phyloP scores from a whole-genome alignment of 2,797 vertebrate species.

The Vireo griseus region DNA sequence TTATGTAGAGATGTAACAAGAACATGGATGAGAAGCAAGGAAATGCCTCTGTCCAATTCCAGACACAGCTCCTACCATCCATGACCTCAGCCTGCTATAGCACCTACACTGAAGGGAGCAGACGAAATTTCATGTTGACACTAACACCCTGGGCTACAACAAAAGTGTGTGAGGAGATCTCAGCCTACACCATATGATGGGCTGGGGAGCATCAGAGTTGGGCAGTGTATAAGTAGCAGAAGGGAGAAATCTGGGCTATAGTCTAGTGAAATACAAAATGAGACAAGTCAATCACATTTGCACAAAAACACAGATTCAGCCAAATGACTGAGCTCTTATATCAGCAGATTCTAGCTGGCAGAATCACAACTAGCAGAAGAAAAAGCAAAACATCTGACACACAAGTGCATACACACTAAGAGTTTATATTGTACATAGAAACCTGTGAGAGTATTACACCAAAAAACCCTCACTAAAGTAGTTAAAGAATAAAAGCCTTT shows the following conservation, averaged over 20 bases:
- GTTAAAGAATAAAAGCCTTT: not conserved
- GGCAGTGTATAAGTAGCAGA: not conserved
- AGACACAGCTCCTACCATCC: not conserved
- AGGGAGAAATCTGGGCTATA: conserved; percentile 40
- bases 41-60: not conserved
- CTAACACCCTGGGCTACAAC: not conserved
- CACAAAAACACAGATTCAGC: conserved; percentile 22
- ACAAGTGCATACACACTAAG: not conserved
- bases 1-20: not conserved
- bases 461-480: not conserved
- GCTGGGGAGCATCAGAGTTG: not conserved
- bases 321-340: not conserved
- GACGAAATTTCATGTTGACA: not conserved
- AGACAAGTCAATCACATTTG: conserved; percentile 21
- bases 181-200: not conserved
- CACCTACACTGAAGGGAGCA: not conserved
- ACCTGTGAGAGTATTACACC: not conserved
- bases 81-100: not conserved
- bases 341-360: not conserved
- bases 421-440: not conserved
- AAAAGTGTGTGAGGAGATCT: not conserved
- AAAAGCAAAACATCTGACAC: not conserved
- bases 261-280: conserved; percentile 12
- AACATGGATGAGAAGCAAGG: not conserved
- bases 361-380: not conserved